A percentile compares a stretch with the other conserved stretches of the same genome.
Evolutionary conservation across 2,113 vertebrate genomes (phyloP).

Genomic region (Eudorcas thomsonii): DNA sequence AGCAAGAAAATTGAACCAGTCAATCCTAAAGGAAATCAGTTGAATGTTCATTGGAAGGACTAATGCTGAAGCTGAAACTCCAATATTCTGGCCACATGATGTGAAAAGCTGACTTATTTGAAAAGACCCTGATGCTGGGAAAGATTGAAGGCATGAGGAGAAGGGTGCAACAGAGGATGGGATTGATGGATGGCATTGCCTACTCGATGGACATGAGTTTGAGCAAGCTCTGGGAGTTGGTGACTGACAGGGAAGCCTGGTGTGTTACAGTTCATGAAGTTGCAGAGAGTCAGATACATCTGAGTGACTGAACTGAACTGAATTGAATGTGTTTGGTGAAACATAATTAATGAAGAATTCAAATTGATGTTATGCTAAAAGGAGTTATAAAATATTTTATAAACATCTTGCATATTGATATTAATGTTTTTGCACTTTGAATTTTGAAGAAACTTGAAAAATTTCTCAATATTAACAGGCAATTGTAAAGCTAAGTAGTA

Average conservation of each 20-base stretch:
- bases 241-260: not conserved
- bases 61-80: not conserved
- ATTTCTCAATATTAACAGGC: not conserved
- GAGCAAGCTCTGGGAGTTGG: not conserved
- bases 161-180: not conserved
- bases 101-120: not conserved
- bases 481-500: not conserved
- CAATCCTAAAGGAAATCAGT: not conserved
- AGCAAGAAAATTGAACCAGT: accelerated
- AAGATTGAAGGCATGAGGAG: not conserved
- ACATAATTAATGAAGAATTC: not conserved
- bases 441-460: not conserved
- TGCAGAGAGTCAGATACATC: not conserved
- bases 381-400: not conserved
- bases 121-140: not conserved
- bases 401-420: not conserved
- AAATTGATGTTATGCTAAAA: not conserved
- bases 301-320: not conserved
- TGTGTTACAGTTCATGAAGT: not conserved
- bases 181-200: not conserved
- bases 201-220: not conserved
- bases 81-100: not conserved
- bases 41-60: not conserved
- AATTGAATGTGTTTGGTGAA: not conserved
- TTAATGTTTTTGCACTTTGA: not conserved